These are phyloP conservation scores for Sipha flava DNA, from an alignment of 1,140 invertebrate species.

Conservation along the genomic window DNA sequence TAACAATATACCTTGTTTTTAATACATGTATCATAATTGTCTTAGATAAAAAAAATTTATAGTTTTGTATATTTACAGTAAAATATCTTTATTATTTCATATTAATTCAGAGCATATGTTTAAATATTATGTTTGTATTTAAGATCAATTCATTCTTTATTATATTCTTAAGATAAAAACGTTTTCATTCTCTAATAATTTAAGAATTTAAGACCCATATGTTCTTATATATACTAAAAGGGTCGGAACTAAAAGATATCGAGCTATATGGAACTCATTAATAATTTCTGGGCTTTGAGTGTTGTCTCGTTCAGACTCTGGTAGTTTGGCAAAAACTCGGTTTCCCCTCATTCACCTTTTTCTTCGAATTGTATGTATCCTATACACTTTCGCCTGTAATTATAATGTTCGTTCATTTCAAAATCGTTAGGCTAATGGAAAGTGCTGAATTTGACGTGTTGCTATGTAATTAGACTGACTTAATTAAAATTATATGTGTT, in stretches of 20 bases:
- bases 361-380: neutral
- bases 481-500: too few species aligned
- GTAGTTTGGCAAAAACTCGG: slow-evolving; percentile 15
- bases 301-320: slow-evolving; percentile 23
- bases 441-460: neutral
- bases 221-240: neutral
- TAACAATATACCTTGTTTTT: neutral
- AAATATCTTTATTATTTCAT: neutral
- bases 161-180: too few species aligned
- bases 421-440: neutral
- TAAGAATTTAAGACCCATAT: neutral
- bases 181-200: neutral
- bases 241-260: neutral
- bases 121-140: neutral
- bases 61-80: too few species aligned
- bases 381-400: neutral
- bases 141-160: neutral
- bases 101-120: too few species aligned
- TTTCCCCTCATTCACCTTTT: neutral
- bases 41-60: too few species aligned
- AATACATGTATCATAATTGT: neutral
- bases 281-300: neutral
- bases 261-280: neutral
- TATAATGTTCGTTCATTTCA: neutral
- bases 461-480: neutral